Evolutionary conservation across 2,888 invertebrate species (phyloP).

Genomic region (Stegana nigrithorax): DNA sequence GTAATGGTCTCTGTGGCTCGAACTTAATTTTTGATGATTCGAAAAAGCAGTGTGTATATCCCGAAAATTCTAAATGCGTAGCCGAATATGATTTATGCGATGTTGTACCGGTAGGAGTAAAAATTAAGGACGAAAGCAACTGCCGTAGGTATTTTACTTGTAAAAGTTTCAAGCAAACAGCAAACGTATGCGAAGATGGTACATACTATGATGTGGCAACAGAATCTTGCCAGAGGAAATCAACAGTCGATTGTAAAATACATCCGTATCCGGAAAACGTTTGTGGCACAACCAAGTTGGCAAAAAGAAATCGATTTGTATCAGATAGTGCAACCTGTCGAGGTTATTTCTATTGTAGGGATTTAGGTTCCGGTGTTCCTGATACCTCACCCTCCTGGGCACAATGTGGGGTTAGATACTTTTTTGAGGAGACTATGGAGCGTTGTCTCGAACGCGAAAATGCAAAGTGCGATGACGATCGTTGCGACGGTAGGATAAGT

Average conservation of each 20-base stretch:
- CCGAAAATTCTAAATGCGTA: conserved; percentile 35
- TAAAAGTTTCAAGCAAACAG: not conserved
- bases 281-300: conserved; percentile 55
- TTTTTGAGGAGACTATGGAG: conserved; percentile 44
- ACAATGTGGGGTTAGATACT: conserved; percentile 42
- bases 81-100: conserved; percentile 47
- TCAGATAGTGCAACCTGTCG: conserved; percentile 54
- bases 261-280: conserved; percentile 49
- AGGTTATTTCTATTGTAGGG: conserved; percentile 57
- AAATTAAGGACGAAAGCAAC: conserved; percentile 44
- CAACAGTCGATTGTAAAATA: conserved; percentile 41
- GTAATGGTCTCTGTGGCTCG: conserved; percentile 38
- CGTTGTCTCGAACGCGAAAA: conserved; percentile 37
- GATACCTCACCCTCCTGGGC: conserved; percentile 47
- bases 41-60: conserved; percentile 41
- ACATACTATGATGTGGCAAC: conserved; percentile 41
- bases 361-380: conserved; percentile 45
- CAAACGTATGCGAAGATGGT: conserved; percentile 30
- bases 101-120: conserved; percentile 36
- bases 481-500: conserved; percentile 45
- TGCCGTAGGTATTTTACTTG: conserved; percentile 51
- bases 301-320: conserved; percentile 49
- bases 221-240: conserved; percentile 40
- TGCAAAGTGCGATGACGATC: conserved; percentile 43
- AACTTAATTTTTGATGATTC: conserved; percentile 41